Percentiles rank a stretch among this genome's conserved stretches.
These are phyloP conservation scores for Pandemis heparana DNA, from an alignment of 2,888 invertebrate species.

Conservation along the genomic window DNA sequence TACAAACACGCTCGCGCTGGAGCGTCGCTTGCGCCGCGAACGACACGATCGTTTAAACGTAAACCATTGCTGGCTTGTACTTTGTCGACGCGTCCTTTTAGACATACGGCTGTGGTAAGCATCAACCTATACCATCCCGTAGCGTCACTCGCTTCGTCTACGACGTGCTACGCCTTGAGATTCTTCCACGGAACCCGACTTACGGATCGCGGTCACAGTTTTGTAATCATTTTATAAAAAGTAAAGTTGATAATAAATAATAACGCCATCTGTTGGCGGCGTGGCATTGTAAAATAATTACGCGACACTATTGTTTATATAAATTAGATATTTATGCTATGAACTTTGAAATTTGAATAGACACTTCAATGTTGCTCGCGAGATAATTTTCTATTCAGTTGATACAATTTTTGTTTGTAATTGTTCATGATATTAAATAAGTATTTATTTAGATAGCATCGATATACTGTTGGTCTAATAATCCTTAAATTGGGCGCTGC, in stretches of 20 bases:
- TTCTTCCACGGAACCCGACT: slow-evolving; percentile 39
- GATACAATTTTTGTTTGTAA: slow-evolving; percentile 62
- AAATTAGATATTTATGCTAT: slow-evolving; percentile 58
- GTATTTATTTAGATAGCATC: slow-evolving; percentile 79
- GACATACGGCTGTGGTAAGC: slow-evolving; percentile 52
- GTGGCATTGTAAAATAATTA: slow-evolving; percentile 33
- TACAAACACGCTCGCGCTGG: slow-evolving; percentile 38
- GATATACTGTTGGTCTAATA: slow-evolving; percentile 41
- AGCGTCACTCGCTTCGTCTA: slow-evolving; percentile 23
- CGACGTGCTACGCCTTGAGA: slow-evolving; percentile 43
- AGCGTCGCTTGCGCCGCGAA: slow-evolving; percentile 42
- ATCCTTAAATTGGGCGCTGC: neutral
- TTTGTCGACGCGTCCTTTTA: slow-evolving; percentile 45
- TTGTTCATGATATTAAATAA: slow-evolving; percentile 78
- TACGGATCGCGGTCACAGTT: slow-evolving; percentile 41
- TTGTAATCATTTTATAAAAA: slow-evolving; percentile 37
- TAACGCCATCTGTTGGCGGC: slow-evolving; percentile 26
- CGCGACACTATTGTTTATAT: slow-evolving; percentile 53
- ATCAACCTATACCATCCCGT: slow-evolving; percentile 27
- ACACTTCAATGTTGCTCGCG: slow-evolving; percentile 35
- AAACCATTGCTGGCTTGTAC: slow-evolving; percentile 58
- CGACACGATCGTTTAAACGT: slow-evolving; percentile 32
- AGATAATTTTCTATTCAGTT: slow-evolving; percentile 47
- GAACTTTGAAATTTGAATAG: slow-evolving; percentile 47
- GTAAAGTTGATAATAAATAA: neutral